A percentile compares a stretch with the other conserved stretches of the same genome.
phyloP scores from a whole-genome alignment of 1,140 invertebrate genomes.

The Pseudomyrmex pallidus region DNA sequence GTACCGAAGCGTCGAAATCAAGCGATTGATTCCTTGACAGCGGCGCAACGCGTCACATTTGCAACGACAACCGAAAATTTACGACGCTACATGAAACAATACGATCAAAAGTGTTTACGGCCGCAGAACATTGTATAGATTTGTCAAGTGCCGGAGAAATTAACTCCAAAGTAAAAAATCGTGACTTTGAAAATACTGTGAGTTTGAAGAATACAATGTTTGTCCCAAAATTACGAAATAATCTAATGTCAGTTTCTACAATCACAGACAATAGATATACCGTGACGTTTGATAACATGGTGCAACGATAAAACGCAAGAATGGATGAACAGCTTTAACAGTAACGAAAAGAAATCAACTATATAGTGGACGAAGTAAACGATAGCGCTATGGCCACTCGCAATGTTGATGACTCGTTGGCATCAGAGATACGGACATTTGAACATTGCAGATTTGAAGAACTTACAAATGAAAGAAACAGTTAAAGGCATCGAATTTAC shows the following conservation, averaged over 20 bases:
- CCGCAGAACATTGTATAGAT: neutral
- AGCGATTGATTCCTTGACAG: neutral
- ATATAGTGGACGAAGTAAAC: no score
- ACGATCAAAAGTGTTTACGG: neutral
- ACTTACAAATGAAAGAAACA: neutral
- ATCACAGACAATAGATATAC: no score
- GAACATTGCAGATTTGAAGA: no score
- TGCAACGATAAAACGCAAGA: no score
- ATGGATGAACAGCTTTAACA: no score
- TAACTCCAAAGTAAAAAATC: neutral
- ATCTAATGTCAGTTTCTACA: constrained; percentile 53
- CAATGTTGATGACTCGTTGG: no score
- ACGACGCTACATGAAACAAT: neutral
- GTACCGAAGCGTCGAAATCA: neutral
- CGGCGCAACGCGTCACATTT: constrained; percentile 20
- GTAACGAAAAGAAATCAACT: no score
- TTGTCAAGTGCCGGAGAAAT: neutral
- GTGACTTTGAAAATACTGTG: neutral
- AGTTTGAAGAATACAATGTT: constrained; percentile 53
- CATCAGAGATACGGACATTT: no score
- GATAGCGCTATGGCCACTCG: no score
- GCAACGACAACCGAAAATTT: neutral
- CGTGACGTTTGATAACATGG: no score
- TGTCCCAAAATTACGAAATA: constrained; percentile 39
- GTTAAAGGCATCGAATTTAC: no score